phyloP scores from a whole-genome alignment of 37 sponge, comb jelly and placozoan species.

The Theonella swinhoei region DNA sequence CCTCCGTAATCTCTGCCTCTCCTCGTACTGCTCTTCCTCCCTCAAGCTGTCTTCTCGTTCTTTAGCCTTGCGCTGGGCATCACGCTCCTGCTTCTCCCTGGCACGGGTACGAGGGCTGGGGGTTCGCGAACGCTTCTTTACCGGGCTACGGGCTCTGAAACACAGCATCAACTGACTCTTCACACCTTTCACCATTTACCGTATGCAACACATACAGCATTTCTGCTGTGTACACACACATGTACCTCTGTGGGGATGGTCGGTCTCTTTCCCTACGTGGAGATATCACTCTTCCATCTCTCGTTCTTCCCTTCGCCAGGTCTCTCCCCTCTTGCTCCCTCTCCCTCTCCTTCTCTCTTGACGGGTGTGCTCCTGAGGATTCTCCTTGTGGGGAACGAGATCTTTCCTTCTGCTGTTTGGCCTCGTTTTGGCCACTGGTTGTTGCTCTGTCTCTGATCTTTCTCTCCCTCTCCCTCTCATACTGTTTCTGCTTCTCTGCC shows the following conservation, averaged over 20 bases:
- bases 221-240: no score
- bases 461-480: not conserved
- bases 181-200: no score
- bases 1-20: conserved; percentile 51
- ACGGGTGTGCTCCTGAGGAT: no score
- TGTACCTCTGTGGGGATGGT: no score
- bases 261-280: no score
- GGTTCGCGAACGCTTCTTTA: conserved; percentile 16
- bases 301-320: conserved; percentile 5
- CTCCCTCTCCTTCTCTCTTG: conserved; percentile 20
- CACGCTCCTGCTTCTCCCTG: conserved; percentile 51
- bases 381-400: not conserved
- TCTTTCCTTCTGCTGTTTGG: not conserved
- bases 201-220: no score
- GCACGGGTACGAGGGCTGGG: not conserved
- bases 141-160: conserved; percentile 24
- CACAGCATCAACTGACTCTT: no score
- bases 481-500: not conserved
- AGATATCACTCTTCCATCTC: no score
- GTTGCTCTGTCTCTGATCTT: no score
- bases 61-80: conserved; percentile 36
- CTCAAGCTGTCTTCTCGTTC: conserved; percentile 52
- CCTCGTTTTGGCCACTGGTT: conserved; percentile 23
- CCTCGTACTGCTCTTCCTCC: conserved; percentile 83
- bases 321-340: not conserved